Evolutionary conservation across 1,140 invertebrate species (phyloP).

Genomic region (Centruroides sculpturatus): DNA sequence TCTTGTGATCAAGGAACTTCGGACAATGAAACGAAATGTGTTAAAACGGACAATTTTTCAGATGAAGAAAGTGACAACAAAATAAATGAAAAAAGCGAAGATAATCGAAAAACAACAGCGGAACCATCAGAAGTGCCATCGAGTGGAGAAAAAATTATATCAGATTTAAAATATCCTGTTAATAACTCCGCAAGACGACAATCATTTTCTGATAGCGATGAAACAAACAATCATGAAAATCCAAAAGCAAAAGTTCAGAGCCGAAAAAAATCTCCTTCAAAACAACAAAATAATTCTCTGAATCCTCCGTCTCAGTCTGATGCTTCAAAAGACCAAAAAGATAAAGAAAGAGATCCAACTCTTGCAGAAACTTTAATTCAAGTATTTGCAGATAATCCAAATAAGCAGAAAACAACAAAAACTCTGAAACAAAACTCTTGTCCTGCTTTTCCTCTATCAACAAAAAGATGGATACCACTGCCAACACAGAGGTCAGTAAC

Average conservation of each 20-base stretch:
- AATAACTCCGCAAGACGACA: background rate
- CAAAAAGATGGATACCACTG: background rate
- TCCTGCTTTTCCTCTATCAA: too few species aligned
- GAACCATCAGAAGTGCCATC: background rate
- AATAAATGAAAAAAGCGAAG: background rate
- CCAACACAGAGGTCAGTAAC: background rate
- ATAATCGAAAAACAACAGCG: background rate
- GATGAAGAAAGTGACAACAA: conserved; percentile 19
- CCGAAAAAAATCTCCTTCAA: too few species aligned
- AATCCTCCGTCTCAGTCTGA: too few species aligned
- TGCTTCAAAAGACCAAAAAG: too few species aligned
- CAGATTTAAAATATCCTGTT: background rate
- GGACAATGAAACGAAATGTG: conserved; percentile 43
- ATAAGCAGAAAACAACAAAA: too few species aligned
- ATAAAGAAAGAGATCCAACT: too few species aligned
- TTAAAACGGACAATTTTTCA: conserved; percentile 46
- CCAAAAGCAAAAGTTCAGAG: too few species aligned
- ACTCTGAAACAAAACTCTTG: too few species aligned
- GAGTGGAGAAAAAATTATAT: background rate
- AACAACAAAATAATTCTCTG: too few species aligned
- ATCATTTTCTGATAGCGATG: background rate
- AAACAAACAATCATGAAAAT: background rate
- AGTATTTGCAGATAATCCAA: too few species aligned
- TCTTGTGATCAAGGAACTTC: conserved; percentile 35
- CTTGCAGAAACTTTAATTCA: too few species aligned